Percentiles rank a stretch among this genome's conserved stretches.
phyloP scores from a whole-genome alignment of 2,113 vertebrate species.

The Myiozetetes cayanensis region DNA sequence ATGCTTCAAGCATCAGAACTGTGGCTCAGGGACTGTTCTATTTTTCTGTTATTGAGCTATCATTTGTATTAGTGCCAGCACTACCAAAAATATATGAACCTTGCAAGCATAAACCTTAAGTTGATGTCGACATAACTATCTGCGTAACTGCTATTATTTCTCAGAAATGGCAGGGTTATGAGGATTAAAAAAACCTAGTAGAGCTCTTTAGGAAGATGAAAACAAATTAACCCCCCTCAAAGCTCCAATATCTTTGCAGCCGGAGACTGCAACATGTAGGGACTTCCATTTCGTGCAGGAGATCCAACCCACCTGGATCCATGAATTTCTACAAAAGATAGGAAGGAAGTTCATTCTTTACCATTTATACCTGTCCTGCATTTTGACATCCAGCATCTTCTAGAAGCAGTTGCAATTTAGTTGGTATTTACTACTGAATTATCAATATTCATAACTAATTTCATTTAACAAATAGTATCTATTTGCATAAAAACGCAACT shows the following conservation, averaged over 20 bases:
- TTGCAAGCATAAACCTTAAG: constrained; percentile 37
- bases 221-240: constrained; percentile 1
- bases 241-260: not conserved
- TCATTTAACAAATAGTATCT: not conserved
- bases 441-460: not conserved
- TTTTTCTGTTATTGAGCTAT: constrained; percentile 47
- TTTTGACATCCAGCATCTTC: not conserved
- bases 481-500: not conserved
- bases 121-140: constrained; percentile 42
- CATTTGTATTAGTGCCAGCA: constrained; percentile 24
- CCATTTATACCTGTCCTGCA: not conserved
- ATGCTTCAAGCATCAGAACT: constrained; percentile 8
- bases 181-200: not conserved
- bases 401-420: not conserved
- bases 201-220: constrained; percentile 15
- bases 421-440: not conserved
- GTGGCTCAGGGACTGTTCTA: not conserved
- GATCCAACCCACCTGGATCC: not conserved
- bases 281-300: not conserved
- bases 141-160: constrained; percentile 15
- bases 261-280: not conserved
- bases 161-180: constrained; percentile 25
- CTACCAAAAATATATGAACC: constrained; percentile 24
- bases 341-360: not conserved
- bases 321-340: not conserved